Evolutionary conservation across 2,113 vertebrate genomes (phyloP).

Genomic region (Dicerorhinus sumatrensis): DNA sequence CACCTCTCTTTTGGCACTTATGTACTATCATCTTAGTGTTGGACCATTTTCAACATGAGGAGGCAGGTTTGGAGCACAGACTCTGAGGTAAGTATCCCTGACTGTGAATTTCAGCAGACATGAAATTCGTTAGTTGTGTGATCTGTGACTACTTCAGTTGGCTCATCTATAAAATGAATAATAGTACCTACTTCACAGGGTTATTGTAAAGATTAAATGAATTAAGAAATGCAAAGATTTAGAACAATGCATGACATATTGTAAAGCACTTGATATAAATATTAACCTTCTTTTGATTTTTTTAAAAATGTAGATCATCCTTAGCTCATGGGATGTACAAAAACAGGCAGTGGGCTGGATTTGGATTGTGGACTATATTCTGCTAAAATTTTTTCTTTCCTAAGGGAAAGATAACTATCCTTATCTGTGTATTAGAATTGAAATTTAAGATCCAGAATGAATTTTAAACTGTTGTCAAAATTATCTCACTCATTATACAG

Average conservation of each 20-base stretch:
- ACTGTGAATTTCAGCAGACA: background rate
- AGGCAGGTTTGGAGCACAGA: background rate
- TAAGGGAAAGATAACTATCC: too few relatives aligned
- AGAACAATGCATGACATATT: background rate
- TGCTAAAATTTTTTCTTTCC: background rate
- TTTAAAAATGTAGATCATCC: background rate
- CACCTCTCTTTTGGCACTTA: background rate
- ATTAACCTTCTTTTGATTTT: conserved; percentile 20
- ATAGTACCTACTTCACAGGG: background rate
- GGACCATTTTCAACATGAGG: background rate
- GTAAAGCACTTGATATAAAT: background rate
- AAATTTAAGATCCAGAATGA: background rate
- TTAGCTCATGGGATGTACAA: background rate
- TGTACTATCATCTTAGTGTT: accelerated
- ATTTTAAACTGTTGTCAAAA: background rate
- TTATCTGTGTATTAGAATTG: background rate
- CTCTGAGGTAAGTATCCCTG: background rate
- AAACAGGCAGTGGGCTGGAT: background rate
- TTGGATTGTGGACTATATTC: background rate
- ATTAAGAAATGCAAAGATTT: background rate
- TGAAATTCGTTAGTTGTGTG: background rate
- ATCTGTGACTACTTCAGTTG: background rate
- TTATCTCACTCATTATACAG: background rate
- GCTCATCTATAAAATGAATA: background rate
- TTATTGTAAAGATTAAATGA: background rate